phyloP scores from a whole-genome alignment of 2,888 invertebrate genomes.

The Pyrgus malvae region DNA sequence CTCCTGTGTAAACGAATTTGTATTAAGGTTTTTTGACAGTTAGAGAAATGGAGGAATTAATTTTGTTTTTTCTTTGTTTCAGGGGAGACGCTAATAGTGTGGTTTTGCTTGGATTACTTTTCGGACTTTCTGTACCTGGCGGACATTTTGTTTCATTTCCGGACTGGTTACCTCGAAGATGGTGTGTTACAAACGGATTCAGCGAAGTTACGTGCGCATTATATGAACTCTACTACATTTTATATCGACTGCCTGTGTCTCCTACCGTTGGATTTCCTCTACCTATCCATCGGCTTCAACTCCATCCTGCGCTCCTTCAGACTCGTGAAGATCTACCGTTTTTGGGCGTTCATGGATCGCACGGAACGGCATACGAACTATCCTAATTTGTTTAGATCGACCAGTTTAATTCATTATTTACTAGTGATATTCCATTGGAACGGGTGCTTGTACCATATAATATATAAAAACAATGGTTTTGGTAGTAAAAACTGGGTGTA shows the following conservation, averaged over 20 bases:
- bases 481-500: slow-evolving; percentile 96
- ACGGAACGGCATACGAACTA: slow-evolving; percentile 99
- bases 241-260: slow-evolving; percentile 99
- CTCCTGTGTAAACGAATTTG: slow-evolving; percentile 10
- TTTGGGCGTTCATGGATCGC: slow-evolving; percentile 99
- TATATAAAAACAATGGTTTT: slow-evolving; percentile 97
- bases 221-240: slow-evolving; percentile 98
- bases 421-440: slow-evolving; percentile 99
- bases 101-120: slow-evolving; percentile 98
- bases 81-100: slow-evolving; percentile 93
- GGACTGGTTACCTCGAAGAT: slow-evolving; percentile 98
- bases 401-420: slow-evolving; percentile 96
- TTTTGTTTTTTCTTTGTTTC: slow-evolving; percentile 54
- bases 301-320: slow-evolving; percentile 97
- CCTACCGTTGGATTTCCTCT: slow-evolving; percentile 98
- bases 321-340: slow-evolving; percentile 97
- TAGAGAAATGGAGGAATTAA: slow-evolving; percentile 6
- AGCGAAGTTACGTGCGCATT: slow-evolving; percentile 95
- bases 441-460: slow-evolving; percentile 98
- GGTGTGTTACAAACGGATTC: slow-evolving; percentile 98
- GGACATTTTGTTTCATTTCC: slow-evolving; percentile 98
- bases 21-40: not conserved
- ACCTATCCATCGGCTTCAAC: slow-evolving; percentile 98
- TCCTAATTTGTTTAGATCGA: slow-evolving; percentile 97
- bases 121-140: slow-evolving; percentile 97